These are phyloP conservation scores for Pogonomyrmex barbatus DNA, from an alignment of 1,140 invertebrate species.

Conservation along the genomic window DNA sequence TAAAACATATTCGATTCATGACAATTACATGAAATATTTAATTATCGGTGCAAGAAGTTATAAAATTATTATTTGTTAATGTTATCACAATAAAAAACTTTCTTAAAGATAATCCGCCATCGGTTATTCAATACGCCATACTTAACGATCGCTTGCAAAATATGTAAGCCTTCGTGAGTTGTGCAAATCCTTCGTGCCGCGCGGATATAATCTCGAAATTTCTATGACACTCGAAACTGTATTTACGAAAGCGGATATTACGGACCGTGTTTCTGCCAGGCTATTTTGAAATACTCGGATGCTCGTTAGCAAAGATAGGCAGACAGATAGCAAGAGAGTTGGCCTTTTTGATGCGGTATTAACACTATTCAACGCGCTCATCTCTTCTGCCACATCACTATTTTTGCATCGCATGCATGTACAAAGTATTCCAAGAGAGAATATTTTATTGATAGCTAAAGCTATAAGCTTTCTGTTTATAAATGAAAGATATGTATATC, in stretches of 20 bases:
- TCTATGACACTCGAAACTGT: constrained; percentile 10
- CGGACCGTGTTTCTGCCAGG: not conserved
- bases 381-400: not conserved
- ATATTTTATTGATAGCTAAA: constrained; percentile 19
- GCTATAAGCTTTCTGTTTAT: not conserved
- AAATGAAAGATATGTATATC: not conserved
- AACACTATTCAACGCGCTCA: constrained; percentile 13
- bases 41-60: not conserved
- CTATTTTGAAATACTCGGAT: constrained; percentile 15
- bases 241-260: constrained; percentile 1
- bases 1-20: not conserved
- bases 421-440: not conserved
- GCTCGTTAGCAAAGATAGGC: constrained; percentile 11
- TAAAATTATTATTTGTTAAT: constrained; percentile 9
- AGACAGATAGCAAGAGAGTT: not conserved
- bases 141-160: not conserved
- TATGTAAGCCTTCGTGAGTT: not conserved
- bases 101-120: not conserved
- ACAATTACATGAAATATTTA: not conserved
- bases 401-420: not conserved
- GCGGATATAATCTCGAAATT: not conserved
- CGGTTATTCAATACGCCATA: not conserved
- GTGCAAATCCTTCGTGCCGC: not conserved
- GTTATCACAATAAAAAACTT: not conserved
- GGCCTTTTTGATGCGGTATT: not conserved